Evolutionary conservation across 2,888 invertebrate genomes (phyloP).

Genomic region (Himalopsyche anomala): DNA sequence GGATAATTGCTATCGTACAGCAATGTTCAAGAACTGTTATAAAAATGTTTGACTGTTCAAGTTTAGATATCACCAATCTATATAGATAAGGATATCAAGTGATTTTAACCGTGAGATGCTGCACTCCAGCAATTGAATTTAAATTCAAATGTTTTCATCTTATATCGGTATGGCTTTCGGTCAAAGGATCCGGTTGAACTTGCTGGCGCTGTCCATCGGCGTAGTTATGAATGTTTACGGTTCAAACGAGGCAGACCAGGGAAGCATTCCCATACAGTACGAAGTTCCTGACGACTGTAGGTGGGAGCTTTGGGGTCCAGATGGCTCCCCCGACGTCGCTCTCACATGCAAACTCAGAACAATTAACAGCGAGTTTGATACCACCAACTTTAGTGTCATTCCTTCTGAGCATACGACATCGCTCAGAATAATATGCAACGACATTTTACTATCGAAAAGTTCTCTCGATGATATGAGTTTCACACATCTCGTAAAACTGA

Average conservation of each 20-base stretch:
- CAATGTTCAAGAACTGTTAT: background rate
- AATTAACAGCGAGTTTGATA: conserved; percentile 91
- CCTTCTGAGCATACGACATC: conserved; percentile 90
- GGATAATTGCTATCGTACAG: conserved; percentile 24
- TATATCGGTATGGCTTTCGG: conserved; percentile 48
- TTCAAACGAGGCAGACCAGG: conserved; percentile 54
- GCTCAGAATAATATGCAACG: conserved; percentile 86
- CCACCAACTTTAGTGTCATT: conserved; percentile 91
- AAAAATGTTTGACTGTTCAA: conserved; percentile 43
- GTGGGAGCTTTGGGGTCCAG: conserved; percentile 83
- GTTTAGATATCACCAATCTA: conserved; percentile 9
- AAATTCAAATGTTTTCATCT: conserved; percentile 9
- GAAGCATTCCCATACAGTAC: conserved; percentile 76
- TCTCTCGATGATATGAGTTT: conserved; percentile 87
- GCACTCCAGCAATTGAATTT: background rate
- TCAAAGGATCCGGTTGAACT: conserved; percentile 50
- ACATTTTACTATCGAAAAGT: conserved; percentile 87
- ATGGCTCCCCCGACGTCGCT: conserved; percentile 83
- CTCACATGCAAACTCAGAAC: conserved; percentile 88
- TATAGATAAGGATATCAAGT: conserved; percentile 32
- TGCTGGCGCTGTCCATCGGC: conserved; percentile 52
- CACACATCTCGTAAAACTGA: conserved; percentile 86
- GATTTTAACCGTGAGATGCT: conserved; percentile 14
- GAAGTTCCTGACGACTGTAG: conserved; percentile 93
- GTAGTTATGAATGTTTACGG: conserved; percentile 53